Evolutionary conservation across 2,797 vertebrate genomes (phyloP).

Genomic region (Manis javanica): DNA sequence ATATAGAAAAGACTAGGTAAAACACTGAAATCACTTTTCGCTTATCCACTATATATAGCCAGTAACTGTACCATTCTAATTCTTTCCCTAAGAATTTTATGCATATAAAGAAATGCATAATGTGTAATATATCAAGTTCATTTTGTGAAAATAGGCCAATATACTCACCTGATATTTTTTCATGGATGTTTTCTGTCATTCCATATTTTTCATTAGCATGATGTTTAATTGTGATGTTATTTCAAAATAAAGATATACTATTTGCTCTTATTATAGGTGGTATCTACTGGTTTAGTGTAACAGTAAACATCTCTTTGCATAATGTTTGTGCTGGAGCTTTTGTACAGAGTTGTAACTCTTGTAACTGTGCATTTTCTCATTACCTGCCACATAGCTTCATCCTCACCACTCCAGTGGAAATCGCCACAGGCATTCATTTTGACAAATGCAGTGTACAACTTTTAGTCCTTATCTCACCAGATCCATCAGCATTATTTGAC

Average conservation of each 20-base stretch:
- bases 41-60: background rate
- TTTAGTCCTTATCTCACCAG: background rate
- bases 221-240: background rate
- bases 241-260: background rate
- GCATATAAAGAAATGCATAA: background rate
- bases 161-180: background rate
- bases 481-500: background rate
- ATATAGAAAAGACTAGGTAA: background rate
- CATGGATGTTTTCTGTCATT: background rate
- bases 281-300: background rate
- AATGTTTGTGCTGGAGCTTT: background rate
- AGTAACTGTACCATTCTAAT: constrained; percentile 20
- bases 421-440: background rate
- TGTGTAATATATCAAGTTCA: background rate
- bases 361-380: background rate
- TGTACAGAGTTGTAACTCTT: background rate
- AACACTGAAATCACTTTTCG: background rate
- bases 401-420: background rate
- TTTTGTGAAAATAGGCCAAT: background rate
- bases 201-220: background rate
- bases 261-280: background rate
- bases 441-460: background rate
- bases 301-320: background rate
- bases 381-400: background rate
- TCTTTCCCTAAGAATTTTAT: background rate